Percentiles rank a stretch among this genome's conserved stretches.
Evolutionary conservation across 2,888 invertebrate species (phyloP).

Genomic region (Strigamia transsilvanica): DNA sequence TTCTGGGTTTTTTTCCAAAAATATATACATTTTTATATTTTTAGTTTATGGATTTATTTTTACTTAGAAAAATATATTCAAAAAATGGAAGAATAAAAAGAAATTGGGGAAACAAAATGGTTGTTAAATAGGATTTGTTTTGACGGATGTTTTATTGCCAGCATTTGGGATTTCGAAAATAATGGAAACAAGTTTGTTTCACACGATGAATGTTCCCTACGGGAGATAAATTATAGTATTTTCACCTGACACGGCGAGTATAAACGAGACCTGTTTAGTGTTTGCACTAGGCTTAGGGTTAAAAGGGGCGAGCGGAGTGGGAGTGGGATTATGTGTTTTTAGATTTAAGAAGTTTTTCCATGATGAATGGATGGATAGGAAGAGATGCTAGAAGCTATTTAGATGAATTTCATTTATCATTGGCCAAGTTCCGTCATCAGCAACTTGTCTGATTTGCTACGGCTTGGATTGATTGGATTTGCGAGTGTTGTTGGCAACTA

Average conservation of each 20-base stretch:
- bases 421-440: conserved; percentile 20
- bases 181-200: conserved; percentile 35
- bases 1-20: background rate
- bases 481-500: conserved; percentile 45
- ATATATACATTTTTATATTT: background rate
- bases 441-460: conserved; percentile 48
- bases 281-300: conserved; percentile 20
- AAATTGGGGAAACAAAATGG: background rate
- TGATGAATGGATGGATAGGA: conserved; percentile 42
- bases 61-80: too few relatives aligned
- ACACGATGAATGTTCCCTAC: conserved; percentile 1
- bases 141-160: conserved; percentile 4
- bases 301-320: conserved; percentile 6
- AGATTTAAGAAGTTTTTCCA: conserved; percentile 29
- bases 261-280: conserved; percentile 37
- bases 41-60: background rate
- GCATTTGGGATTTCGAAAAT: conserved; percentile 30
- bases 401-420: conserved; percentile 49
- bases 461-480: conserved; percentile 43
- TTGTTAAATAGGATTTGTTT: background rate
- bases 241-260: conserved; percentile 4
- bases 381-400: conserved; percentile 23
- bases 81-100: background rate
- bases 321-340: conserved; percentile 15
- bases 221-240: conserved; percentile 26